A percentile compares a stretch with the other conserved stretches of the same genome.
Evolutionary conservation across 2,113 vertebrate genomes (phyloP).

Genomic region (Pavo muticus): DNA sequence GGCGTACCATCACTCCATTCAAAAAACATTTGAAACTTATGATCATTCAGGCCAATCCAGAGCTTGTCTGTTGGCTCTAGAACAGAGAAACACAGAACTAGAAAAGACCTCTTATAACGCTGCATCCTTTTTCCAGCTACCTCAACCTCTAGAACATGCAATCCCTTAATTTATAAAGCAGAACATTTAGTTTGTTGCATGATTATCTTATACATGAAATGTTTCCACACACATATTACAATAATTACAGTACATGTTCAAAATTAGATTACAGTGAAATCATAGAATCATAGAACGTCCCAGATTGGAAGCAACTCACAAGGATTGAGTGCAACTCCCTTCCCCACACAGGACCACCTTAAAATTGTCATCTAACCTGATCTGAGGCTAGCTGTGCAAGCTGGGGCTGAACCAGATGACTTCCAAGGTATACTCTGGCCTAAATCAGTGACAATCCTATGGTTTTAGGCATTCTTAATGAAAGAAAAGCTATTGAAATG

Average conservation of each 20-base stretch:
- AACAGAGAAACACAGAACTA: background rate
- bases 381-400: background rate
- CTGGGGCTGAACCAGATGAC: background rate
- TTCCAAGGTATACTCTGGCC: background rate
- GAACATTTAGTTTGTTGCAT: background rate
- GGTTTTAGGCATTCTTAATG: background rate
- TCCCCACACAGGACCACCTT: background rate
- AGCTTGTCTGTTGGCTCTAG: conserved; percentile 84
- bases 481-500: background rate
- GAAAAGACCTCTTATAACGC: background rate
- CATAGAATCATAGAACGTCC: background rate
- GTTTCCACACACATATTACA: background rate
- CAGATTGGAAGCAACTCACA: background rate
- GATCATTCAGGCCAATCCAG: conserved; percentile 93
- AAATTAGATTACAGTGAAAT: background rate
- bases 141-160: background rate
- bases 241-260: background rate
- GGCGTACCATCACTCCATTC: conserved; percentile 90
- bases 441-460: background rate
- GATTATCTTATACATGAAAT: background rate
- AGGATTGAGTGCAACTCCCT: background rate
- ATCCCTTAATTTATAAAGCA: background rate
- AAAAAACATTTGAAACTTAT: conserved; percentile 86
- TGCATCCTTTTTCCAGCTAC: background rate
- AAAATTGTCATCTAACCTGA: accelerated